These are phyloP conservation scores for Coreius guichenoti DNA, from an alignment of 2,797 vertebrate genomes.

Conservation along the genomic window DNA sequence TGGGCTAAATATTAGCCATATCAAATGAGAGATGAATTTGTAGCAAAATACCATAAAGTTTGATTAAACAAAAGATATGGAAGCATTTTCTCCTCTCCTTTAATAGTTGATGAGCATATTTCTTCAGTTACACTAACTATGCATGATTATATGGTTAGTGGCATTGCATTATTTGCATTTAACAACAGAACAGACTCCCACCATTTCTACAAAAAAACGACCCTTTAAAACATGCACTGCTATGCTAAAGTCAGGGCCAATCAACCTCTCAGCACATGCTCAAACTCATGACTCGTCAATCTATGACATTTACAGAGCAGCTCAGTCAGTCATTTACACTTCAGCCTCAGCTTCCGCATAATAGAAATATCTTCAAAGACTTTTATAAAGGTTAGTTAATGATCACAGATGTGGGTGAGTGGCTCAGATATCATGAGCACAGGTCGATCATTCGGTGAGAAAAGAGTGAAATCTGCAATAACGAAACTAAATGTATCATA, in stretches of 20 bases:
- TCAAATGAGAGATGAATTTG: neutral
- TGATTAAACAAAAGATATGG: neutral
- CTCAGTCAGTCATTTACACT: conserved; percentile 65
- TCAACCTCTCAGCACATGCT: conserved; percentile 42
- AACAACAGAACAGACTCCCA: neutral
- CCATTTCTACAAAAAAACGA: neutral
- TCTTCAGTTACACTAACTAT: neutral
- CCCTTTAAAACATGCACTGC: neutral
- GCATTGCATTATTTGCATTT: neutral
- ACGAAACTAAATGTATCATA: conserved; percentile 67
- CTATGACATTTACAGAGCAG: conserved; percentile 64
- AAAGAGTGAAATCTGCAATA: conserved; percentile 55
- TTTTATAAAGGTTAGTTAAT: conserved; percentile 67
- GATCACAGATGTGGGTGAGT: conserved; percentile 54
- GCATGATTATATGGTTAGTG: neutral
- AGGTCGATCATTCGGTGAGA: conserved; percentile 36
- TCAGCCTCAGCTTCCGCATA: conserved; percentile 61
- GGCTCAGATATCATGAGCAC: conserved; percentile 50
- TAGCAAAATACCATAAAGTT: neutral
- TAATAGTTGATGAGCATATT: neutral
- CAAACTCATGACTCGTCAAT: conserved; percentile 64
- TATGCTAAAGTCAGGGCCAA: conserved; percentile 46
- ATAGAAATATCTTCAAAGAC: conserved; percentile 62
- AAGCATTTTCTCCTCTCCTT: neutral
- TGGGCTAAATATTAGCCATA: neutral